Evolutionary conservation across 2,888 invertebrate species (phyloP).

Genomic region (Drosophila neotestacea): DNA sequence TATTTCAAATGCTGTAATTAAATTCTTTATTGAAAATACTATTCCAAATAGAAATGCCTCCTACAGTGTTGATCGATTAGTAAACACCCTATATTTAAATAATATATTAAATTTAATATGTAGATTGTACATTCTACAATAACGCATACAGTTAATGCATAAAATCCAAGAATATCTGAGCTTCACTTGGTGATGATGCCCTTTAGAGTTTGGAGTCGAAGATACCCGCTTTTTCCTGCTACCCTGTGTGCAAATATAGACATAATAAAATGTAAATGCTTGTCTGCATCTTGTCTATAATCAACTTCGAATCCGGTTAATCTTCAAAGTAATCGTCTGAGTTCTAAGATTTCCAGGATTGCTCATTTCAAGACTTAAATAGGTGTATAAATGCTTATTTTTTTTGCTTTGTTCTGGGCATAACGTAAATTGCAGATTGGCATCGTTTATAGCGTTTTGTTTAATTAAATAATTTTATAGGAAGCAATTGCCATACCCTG

Average conservation of each 20-base stretch:
- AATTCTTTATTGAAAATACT: constrained; percentile 3
- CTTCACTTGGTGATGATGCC: background rate
- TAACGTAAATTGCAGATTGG: constrained; percentile 41
- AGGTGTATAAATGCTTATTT: constrained; percentile 14
- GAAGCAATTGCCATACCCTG: constrained; percentile 21
- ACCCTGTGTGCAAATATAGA: background rate
- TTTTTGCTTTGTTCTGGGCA: constrained; percentile 18
- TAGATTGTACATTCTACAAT: too few relatives aligned
- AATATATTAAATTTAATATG: background rate
- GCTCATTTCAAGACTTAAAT: constrained; percentile 17
- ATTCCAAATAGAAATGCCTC: background rate
- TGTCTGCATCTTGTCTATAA: background rate
- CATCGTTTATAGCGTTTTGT: constrained; percentile 36
- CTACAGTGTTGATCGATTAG: background rate
- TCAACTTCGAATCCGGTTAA: constrained; percentile 9
- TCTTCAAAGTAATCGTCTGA: background rate
- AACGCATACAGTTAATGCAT: too few relatives aligned
- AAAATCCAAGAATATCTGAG: background rate
- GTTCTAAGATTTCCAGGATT: background rate
- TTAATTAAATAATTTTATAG: constrained; percentile 38
- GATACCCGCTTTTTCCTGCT: background rate
- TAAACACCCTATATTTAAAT: background rate
- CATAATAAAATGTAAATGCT: background rate
- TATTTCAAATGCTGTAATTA: constrained; percentile 20
- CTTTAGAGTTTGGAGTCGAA: background rate